phyloP scores from a whole-genome alignment of 1,140 invertebrate genomes.

The Brachionus calyciflorus region DNA sequence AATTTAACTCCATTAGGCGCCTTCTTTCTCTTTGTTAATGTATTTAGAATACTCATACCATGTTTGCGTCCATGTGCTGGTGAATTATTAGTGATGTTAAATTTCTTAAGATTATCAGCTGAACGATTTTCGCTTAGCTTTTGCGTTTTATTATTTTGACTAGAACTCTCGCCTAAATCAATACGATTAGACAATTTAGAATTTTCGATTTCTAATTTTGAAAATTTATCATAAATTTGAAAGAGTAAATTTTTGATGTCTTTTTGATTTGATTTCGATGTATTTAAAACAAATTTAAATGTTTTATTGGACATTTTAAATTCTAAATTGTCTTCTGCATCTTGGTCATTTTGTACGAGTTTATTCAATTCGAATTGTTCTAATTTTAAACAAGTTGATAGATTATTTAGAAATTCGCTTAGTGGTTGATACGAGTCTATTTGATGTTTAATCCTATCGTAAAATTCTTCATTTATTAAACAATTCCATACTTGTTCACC shows the following conservation, averaged over 20 bases:
- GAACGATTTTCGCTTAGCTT: neutral
- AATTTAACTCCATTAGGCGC: slow-evolving; percentile 33
- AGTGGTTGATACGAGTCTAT: too few relatives aligned
- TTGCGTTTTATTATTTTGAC: neutral
- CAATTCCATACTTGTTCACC: neutral
- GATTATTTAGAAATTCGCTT: neutral
- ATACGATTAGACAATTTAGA: neutral
- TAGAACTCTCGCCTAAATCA: neutral
- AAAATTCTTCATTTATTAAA: neutral
- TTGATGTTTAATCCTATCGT: neutral
- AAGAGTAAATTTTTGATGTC: slow-evolving; percentile 11
- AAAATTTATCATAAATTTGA: neutral
- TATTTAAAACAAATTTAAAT: neutral
- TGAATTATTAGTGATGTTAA: neutral
- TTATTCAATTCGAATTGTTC: slow-evolving; percentile 11
- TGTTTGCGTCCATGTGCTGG: neutral
- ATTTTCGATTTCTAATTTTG: neutral
- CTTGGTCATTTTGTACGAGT: neutral
- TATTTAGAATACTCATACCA: neutral
- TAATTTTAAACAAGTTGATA: neutral
- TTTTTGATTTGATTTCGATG: neutral
- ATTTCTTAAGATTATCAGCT: neutral
- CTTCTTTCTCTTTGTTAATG: neutral
- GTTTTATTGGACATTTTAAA: neutral
- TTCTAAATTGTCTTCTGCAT: neutral